A percentile compares a stretch with the other conserved stretches of the same genome.
Conservation (phyloP, 2,113 vertebrate species). For the Gnathonemus echidnorhynchus region DNA sequence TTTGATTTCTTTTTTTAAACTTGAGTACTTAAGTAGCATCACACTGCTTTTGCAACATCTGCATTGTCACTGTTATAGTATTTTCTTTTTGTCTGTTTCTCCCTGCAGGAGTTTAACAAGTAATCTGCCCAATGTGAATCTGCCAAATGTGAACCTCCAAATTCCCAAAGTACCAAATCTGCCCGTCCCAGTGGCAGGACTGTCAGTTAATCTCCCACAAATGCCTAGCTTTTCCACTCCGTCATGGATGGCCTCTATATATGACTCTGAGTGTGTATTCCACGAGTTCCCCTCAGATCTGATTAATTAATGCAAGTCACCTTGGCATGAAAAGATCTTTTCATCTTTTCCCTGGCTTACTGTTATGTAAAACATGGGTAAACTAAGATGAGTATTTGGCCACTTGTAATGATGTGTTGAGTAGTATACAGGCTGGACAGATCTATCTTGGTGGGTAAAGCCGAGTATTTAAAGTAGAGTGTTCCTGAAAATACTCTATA, state of each 20-base stretch:
- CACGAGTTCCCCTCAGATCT: conserved; percentile 86
- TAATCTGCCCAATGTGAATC: conserved; percentile 99
- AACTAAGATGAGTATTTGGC: neutral
- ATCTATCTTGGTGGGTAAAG: neutral
- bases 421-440: neutral
- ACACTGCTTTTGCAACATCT: conserved; percentile 85
- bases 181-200: conserved; percentile 76
- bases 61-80: conserved; percentile 96
- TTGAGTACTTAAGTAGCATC: conserved; percentile 48
- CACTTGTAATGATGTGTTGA: conserved; percentile 20
- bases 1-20: conserved; percentile 43
- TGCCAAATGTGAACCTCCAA: conserved; percentile 99
- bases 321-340: conserved; percentile 94
- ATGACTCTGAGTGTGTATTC: conserved; percentile 99
- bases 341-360: conserved; percentile 30
- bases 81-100: conserved; percentile 99
- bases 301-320: conserved; percentile 66
- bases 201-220: conserved; percentile 99
- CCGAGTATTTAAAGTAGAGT: neutral
- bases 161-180: conserved; percentile 99
- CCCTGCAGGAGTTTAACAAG: conserved; percentile 99
- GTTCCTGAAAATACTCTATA: neutral
- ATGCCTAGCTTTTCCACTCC: conserved; percentile 99
- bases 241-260: conserved; percentile 99
- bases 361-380: conserved; percentile 46